Percentiles rank a stretch among this genome's conserved stretches.
These are phyloP conservation scores for Hydrolagus colliei DNA, from an alignment of 2,797 vertebrate genomes.

Conservation along the genomic window DNA sequence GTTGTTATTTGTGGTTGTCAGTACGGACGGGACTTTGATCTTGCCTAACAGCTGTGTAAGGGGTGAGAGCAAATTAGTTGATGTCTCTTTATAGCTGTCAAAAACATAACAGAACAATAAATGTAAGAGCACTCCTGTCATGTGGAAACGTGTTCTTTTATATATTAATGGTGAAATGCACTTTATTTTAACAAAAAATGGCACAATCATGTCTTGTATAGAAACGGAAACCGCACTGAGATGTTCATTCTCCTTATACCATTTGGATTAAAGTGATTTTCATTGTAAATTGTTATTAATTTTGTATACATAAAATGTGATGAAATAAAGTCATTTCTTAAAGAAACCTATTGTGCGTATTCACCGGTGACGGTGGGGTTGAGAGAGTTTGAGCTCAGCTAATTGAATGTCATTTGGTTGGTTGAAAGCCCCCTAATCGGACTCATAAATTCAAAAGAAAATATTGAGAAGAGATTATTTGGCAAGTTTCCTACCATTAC, in stretches of 20 bases:
- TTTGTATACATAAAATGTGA: constrained; percentile 30
- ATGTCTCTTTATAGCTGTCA: constrained; percentile 26
- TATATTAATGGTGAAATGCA: constrained; percentile 73
- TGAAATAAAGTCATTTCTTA: constrained; percentile 32
- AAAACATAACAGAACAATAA: constrained; percentile 46
- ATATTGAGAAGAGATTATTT: background rate
- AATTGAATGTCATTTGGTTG: background rate
- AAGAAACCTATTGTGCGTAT: background rate
- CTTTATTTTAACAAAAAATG: constrained; percentile 69
- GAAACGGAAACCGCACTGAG: constrained; percentile 19
- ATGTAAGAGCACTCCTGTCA: constrained; percentile 52
- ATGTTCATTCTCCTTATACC: constrained; percentile 20
- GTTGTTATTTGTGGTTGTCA: constrained; percentile 17
- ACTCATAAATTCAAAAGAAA: background rate
- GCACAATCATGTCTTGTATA: constrained; percentile 52
- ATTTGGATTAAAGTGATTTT: constrained; percentile 28
- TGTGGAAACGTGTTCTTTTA: constrained; percentile 58
- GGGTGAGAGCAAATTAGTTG: constrained; percentile 10
- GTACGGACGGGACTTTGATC: background rate
- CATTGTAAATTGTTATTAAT: constrained; percentile 32
- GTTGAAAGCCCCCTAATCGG: background rate
- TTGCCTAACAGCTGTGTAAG: background rate
- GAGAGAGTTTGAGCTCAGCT: background rate
- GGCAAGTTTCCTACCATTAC: too few relatives aligned
- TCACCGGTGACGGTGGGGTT: background rate